Base-by-base conservation (phyloP, 2,888 invertebrate species). In the Alloplasta piceator region DNA sequence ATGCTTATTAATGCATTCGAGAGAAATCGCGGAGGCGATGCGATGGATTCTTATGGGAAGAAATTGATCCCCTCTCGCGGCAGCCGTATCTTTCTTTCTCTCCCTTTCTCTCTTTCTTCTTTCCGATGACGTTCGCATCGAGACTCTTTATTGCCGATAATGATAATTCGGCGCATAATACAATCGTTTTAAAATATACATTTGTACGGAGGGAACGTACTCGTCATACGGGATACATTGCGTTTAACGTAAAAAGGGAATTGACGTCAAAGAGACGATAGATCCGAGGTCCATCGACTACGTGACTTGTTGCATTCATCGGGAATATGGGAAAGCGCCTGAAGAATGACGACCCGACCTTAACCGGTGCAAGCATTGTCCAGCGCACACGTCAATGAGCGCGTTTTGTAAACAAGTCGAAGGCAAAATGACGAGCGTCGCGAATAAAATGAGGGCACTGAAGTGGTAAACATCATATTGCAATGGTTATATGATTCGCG, bases 241-340 rank as follows among this genome's bases (percentile, higher is more conserved):
- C n/a, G 12, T 12, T 66, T 66, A 76, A 36, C 26, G 52, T 75
- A 67, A 48, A 71, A 63, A 75, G 50, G 60, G 12, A 75, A 76
- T 72, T 76, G 76, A 80, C 80, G 80, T 80, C 80, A 80, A n/a
- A 6, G 41, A 38, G 43, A 71, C 39, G 67, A 80, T 61, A 60
- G 52, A 43, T 55, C 61, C 26, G 26, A 26, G 26, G 26, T 26
- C 26, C 26, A 64, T 63, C 70, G 56, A 26, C 41, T 72, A 86
- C 86, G 86, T 86, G 86, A 86, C 86, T 64, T 43, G 5, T 52
- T 14, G 50, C 85, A 41, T 14, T 46, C 85, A 41, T 60, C 48
- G 58, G 5, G 56, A 39, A 43, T 85, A 58, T 61, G 68, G 52
- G 38, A 58, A 38, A 56, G 50, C 38, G 39, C 56, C 26, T 26